Conservation (phyloP, 2,113 vertebrate genomes). For the Caloenas nicobarica region DNA sequence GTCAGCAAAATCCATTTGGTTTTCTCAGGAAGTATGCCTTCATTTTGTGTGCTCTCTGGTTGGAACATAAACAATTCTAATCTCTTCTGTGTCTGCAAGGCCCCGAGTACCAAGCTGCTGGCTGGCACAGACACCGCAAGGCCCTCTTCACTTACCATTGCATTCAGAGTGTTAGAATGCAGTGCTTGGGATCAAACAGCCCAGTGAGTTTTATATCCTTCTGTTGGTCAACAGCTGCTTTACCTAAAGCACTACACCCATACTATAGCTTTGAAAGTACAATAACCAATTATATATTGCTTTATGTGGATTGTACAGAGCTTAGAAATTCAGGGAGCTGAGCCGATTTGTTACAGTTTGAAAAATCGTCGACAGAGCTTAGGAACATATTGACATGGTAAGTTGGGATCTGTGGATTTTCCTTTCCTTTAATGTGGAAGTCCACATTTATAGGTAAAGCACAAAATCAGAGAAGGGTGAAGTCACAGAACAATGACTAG, state of each 20-base stretch:
- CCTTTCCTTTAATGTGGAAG: not conserved
- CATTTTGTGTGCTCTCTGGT: not conserved
- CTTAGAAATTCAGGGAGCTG: not conserved
- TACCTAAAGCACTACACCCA: not conserved
- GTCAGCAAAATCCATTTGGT: not conserved
- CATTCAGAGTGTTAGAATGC: not conserved
- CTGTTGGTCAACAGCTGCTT: not conserved
- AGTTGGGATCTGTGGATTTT: not conserved
- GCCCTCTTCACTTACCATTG: not conserved
- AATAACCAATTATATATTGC: not conserved
- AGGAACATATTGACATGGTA: not conserved
- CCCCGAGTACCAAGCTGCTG: not conserved
- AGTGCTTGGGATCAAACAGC: not conserved
- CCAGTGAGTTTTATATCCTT: not conserved
- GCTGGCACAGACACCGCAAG: not conserved
- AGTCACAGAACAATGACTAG: not conserved
- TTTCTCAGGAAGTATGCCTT: not conserved
- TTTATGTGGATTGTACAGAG: not conserved
- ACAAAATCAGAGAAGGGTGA: not conserved
- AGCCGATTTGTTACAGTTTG: not conserved
- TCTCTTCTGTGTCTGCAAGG: not conserved
- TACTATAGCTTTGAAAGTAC: not conserved
- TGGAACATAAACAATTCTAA: not conserved
- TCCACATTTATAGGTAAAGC: not conserved
- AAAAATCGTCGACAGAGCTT: not conserved